Conservation (phyloP, 2,113 vertebrate species). For the Hirundichthys speculiger region DNA sequence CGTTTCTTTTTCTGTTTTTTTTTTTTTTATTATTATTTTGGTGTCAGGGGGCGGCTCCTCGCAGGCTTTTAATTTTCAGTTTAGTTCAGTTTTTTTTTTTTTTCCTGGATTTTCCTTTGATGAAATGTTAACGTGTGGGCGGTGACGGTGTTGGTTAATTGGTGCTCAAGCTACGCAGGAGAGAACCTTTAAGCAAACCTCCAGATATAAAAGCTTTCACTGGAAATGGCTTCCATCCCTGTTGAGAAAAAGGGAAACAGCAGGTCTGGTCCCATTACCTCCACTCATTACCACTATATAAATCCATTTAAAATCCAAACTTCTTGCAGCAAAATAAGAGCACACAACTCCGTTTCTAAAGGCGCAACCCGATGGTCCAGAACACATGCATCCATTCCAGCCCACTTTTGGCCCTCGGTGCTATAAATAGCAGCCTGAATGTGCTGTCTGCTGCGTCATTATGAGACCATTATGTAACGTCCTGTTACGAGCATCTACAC, state of each 20-base stretch:
- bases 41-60: not conserved
- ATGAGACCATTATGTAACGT: slow-evolving; percentile 52
- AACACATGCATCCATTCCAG: slow-evolving; percentile 42
- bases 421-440: slow-evolving; percentile 60
- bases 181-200: not conserved
- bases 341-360: not conserved
- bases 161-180: not conserved
- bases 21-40: too few species aligned
- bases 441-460: slow-evolving; percentile 46
- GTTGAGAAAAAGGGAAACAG: not conserved
- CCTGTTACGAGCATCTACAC: slow-evolving; percentile 18
- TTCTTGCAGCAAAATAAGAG: not conserved
- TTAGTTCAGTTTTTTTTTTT: too few species aligned
- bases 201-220: not conserved
- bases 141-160: not conserved
- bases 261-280: not conserved
- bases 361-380: not conserved
- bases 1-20: not conserved
- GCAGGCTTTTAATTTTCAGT: too few species aligned
- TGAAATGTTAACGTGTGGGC: slow-evolving; percentile 4
- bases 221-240: not conserved
- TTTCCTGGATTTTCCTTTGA: not conserved
- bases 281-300: not conserved
- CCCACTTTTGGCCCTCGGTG: slow-evolving; percentile 25
- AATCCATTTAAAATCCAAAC: not conserved